A percentile compares a stretch with the other conserved stretches of the same genome.
Conservation (phyloP, 2,113 vertebrate genomes). For the Thinocorus orbignyianus region DNA sequence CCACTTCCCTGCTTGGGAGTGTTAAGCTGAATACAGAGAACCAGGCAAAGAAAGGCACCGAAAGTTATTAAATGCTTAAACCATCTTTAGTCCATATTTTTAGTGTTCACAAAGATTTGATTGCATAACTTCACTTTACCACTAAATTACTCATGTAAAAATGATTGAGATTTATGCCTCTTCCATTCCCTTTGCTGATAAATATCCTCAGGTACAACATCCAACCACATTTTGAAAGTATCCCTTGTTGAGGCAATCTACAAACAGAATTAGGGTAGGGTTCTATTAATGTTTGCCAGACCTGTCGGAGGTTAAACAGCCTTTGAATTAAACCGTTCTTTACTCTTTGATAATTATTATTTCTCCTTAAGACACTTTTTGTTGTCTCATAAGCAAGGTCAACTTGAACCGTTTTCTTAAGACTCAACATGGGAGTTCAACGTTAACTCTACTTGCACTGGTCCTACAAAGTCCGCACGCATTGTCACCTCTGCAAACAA, state of each 20-base stretch:
- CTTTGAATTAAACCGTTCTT: constrained; percentile 74
- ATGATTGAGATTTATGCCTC: not conserved
- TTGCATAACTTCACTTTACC: not conserved
- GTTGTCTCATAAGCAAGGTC: constrained; percentile 65
- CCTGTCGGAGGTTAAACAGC: constrained; percentile 40
- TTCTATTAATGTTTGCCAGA: constrained; percentile 53
- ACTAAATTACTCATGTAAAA: not conserved
- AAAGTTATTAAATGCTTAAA: not conserved
- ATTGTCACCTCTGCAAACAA: not conserved
- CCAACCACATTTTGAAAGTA: not conserved
- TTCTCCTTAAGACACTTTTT: constrained; percentile 71
- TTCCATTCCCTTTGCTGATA: not conserved
- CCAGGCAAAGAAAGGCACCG: not conserved
- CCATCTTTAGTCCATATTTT: not conserved
- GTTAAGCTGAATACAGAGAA: not conserved
- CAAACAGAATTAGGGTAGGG: not conserved
- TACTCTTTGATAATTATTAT: constrained; percentile 67
- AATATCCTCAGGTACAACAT: not conserved
- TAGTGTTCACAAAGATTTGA: not conserved
- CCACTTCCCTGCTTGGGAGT: not conserved
- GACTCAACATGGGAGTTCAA: not conserved
- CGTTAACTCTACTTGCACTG: not conserved
- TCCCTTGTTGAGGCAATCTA: not conserved
- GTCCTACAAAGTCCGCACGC: not conserved
- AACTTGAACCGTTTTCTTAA: constrained; percentile 52